These are phyloP conservation scores for Oxycera nigricornis DNA, from an alignment of 2,888 invertebrate species.

Conservation along the genomic window DNA sequence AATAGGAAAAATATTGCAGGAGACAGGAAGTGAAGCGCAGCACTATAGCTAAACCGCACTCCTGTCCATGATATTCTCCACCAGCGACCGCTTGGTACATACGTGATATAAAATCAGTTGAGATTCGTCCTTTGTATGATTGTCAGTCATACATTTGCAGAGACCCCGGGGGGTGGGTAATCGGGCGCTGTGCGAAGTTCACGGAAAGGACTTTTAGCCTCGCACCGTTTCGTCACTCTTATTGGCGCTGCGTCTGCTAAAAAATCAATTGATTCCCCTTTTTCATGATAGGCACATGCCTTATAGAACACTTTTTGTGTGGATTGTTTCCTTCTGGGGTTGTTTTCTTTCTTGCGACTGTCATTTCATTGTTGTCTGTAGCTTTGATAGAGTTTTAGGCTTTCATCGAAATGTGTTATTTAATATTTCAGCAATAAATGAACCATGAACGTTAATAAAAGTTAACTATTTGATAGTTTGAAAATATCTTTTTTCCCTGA, in stretches of 20 bases:
- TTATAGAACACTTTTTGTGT: slow-evolving; percentile 19
- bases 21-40: slow-evolving; percentile 23
- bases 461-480: too few species aligned
- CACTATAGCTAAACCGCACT: background rate
- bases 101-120: slow-evolving; percentile 11
- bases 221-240: slow-evolving; percentile 10
- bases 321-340: background rate
- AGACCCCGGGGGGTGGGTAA: background rate
- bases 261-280: slow-evolving; percentile 41
- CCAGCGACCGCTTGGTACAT: slow-evolving; percentile 4
- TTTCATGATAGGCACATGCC: slow-evolving; percentile 37
- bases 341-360: slow-evolving; percentile 7
- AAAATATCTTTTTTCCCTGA: too few species aligned
- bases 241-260: slow-evolving; percentile 34
- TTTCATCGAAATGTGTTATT: too few species aligned
- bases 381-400: too few species aligned
- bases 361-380: slow-evolving; percentile 30
- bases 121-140: slow-evolving; percentile 22
- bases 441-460: too few species aligned
- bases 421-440: too few species aligned
- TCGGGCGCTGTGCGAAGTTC: slow-evolving; percentile 10
- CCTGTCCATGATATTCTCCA: background rate
- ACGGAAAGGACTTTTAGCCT: background rate
- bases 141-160: slow-evolving; percentile 18
- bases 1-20: background rate